Evolutionary conservation across 2,113 vertebrate species (phyloP).

Genomic region (Tychaedon coryphoeus): DNA sequence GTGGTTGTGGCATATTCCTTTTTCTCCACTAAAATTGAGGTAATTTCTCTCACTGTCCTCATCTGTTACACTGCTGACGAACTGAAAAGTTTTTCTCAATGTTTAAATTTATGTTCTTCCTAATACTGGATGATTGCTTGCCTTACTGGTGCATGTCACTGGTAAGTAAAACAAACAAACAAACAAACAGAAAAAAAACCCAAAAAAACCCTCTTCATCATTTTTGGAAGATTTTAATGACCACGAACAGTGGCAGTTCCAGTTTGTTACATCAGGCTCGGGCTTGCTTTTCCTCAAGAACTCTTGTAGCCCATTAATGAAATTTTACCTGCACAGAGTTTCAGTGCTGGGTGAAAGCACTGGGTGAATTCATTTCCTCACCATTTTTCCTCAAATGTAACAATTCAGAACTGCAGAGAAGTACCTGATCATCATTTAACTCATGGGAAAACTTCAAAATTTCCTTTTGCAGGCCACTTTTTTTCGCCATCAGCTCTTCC

Average conservation of each 20-base stretch:
- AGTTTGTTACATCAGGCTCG: rapidly evolving
- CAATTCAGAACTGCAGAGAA: not conserved
- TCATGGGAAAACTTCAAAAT: not conserved
- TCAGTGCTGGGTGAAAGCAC: not conserved
- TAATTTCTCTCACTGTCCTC: not conserved
- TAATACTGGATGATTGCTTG: not conserved
- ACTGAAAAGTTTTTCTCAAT: not conserved
- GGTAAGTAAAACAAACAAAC: not conserved
- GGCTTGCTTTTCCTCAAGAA: not conserved
- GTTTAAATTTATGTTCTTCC: not conserved
- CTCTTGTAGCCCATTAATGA: not conserved
- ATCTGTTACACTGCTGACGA: not conserved
- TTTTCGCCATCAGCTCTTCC: not conserved
- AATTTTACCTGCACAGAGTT: not conserved
- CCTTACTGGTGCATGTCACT: not conserved
- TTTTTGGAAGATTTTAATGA: not conserved
- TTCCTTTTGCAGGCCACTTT: not conserved
- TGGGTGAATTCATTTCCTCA: not conserved
- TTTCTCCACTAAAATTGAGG: not conserved
- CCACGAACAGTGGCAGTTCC: not conserved
- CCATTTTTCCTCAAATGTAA: not conserved
- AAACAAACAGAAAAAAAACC: too few relatives aligned
- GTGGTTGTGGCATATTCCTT: not conserved
- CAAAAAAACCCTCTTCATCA: not conserved
- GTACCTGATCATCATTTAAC: not conserved